Evolutionary conservation across 1,140 invertebrate genomes (phyloP), one percentile per base, ranked within the genome.

Genomic region (Wiebesia pumilae): DNA sequence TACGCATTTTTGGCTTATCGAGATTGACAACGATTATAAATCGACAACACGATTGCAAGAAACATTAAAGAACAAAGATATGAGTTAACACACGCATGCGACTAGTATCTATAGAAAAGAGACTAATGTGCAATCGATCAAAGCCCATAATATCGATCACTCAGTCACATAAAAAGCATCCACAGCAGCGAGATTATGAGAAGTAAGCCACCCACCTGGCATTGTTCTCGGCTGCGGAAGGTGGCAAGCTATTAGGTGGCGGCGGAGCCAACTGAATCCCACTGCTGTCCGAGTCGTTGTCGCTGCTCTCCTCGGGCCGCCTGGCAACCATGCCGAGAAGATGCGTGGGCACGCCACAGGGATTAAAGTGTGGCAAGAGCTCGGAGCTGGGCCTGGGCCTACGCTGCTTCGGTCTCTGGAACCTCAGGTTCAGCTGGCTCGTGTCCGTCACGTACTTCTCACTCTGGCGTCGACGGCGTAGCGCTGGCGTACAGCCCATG

Each of bases 371-470:
- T 69, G 90, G 87, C 38, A 91, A 87, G 38, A 92, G 81, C 80
- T 92, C 92, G 6, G 91, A 93, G 83, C 89, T 91, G 27, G 92
- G 91, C 81, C 92, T 90, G 38, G 88, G 85, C 65, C 91, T 90
- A 83, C 95, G 92, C 88, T 95, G 93, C 88, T 95, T 93, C 30
- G 96, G 95, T 84, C 96, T 94, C 90, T 95, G 95, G 93, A 97
- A 97, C 62, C 96, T 93, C 78, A 97, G 93, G 90, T 96, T 96
- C 84, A 97, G 93, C 90, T 97, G 96, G 40, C 95, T 95, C 67
- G 95, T 95, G 92, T 97, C 96, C 9, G 95, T 95, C 0, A 96
- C 96, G 91, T 97, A 97, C 91, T 97, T 97, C 85, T 97, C 96
- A 75, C 94, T 94, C 79, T 95, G 95, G 80, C 95, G 94, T 27